A percentile compares a stretch with the other conserved stretches of the same genome.
These are phyloP conservation scores for Gymnothorax reevesii DNA, from an alignment of 2,797 vertebrate species.

Conservation along the genomic window DNA sequence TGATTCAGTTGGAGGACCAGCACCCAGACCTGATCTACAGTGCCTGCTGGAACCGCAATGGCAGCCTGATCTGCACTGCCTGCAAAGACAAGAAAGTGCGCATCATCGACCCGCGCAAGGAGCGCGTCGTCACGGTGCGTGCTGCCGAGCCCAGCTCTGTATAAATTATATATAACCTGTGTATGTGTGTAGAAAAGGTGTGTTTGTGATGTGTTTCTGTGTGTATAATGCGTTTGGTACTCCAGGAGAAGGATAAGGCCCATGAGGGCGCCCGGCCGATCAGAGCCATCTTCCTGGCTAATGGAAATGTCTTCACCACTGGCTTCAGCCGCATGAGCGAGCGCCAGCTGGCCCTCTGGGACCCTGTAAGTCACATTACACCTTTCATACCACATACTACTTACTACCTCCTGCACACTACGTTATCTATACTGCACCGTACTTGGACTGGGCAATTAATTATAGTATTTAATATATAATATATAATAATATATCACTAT, in stretches of 20 bases:
- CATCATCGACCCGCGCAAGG: constrained; percentile 92
- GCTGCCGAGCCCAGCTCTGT: background rate
- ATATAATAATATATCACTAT: background rate
- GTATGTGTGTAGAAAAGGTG: background rate
- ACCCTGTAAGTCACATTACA: constrained; percentile 74
- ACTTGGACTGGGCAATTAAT: background rate
- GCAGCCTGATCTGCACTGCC: constrained; percentile 92
- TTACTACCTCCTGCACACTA: background rate
- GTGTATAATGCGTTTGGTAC: constrained; percentile 31
- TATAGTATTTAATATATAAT: too few species aligned
- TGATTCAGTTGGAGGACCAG: constrained; percentile 93
- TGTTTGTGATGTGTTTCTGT: background rate
- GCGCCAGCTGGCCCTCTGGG: constrained; percentile 96
- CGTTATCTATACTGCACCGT: background rate
- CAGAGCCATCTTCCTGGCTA: constrained; percentile 92
- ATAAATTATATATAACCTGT: background rate
- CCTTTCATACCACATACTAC: background rate
- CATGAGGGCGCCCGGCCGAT: constrained; percentile 95
- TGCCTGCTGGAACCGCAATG: constrained; percentile 93
- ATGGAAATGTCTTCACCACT: constrained; percentile 96
- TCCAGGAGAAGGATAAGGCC: constrained; percentile 95
- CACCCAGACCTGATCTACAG: constrained; percentile 96
- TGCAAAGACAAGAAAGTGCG: constrained; percentile 98
- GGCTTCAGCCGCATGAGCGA: constrained; percentile 99
- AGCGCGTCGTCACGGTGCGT: constrained; percentile 86